Percentiles rank a stretch among this genome's conserved stretches.
Conservation (phyloP, 2,113 vertebrate genomes). For the Gymnobelideus leadbeateri region DNA sequence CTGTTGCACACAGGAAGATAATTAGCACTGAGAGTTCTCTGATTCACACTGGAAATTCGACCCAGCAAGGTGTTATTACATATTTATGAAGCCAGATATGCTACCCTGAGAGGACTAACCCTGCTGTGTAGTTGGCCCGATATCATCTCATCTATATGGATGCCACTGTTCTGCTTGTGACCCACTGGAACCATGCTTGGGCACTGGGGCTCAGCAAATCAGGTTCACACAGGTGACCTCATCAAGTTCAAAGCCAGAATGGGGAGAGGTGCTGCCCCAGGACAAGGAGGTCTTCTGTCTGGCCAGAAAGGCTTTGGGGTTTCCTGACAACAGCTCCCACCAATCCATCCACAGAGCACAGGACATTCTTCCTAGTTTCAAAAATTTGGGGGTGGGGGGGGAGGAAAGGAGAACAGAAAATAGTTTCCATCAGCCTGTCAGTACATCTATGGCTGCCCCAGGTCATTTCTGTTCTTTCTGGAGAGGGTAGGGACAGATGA, state of each 20-base stretch:
- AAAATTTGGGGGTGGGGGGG: neutral
- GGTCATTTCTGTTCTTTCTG: conserved; percentile 54
- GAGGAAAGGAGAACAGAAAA: conserved; percentile 15
- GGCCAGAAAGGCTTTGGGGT: neutral
- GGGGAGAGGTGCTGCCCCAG: neutral
- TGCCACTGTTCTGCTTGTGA: conserved; percentile 31
- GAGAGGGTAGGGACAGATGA: conserved; percentile 54
- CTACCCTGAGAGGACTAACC: conserved; percentile 22
- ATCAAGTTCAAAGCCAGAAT: conserved; percentile 17
- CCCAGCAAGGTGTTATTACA: neutral
- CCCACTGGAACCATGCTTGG: neutral
- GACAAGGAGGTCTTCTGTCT: neutral
- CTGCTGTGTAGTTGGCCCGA: conserved; percentile 16
- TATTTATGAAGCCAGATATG: conserved; percentile 1
- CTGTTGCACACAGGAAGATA: neutral
- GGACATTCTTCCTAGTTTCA: conserved; percentile 43
- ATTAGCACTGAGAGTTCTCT: neutral
- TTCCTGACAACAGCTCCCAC: conserved; percentile 32
- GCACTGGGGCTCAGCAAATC: neutral
- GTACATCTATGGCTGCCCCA: conserved; percentile 39
- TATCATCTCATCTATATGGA: neutral
- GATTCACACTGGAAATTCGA: conserved; percentile 3
- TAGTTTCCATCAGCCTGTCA: conserved; percentile 8
- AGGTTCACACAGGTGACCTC: neutral
- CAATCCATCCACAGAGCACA: neutral